Evolutionary conservation across 2,888 invertebrate genomes (phyloP).

Genomic region (Stenichneumon culpator): DNA sequence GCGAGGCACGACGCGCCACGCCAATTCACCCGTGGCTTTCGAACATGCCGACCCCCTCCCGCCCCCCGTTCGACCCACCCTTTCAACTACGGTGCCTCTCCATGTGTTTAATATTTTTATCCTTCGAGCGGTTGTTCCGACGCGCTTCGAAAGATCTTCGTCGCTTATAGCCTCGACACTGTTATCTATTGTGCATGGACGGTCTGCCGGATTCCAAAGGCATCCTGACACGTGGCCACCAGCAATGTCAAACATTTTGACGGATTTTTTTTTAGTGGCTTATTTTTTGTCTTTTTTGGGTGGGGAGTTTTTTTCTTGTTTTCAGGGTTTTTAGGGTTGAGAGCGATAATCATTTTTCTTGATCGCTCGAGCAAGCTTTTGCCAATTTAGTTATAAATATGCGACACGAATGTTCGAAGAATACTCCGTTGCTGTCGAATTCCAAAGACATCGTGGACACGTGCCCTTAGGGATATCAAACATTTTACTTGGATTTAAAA

Average conservation of each 20-base stretch:
- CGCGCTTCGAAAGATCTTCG: constrained; percentile 47
- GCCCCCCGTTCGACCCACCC: neutral
- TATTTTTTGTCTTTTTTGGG: neutral
- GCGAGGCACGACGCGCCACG: constrained; percentile 72
- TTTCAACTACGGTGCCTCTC: constrained; percentile 47
- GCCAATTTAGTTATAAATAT: no score
- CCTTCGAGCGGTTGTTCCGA: constrained; percentile 42
- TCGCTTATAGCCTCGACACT: constrained; percentile 12
- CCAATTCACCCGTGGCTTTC: constrained; percentile 82
- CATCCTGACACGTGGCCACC: neutral
- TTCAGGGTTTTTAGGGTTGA: neutral
- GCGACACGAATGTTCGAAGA: no score
- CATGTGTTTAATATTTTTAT: constrained; percentile 64
- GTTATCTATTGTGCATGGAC: neutral
- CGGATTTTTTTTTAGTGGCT: no score
- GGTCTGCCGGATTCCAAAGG: neutral
- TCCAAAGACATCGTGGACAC: neutral
- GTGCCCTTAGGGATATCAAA: no score
- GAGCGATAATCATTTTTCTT: neutral
- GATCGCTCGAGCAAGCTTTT: no score
- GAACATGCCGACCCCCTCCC: constrained; percentile 45
- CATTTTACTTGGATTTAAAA: no score
- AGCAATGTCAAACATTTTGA: neutral
- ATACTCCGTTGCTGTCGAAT: neutral
- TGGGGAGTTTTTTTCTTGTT: neutral